Evolutionary conservation across 2,797 vertebrate genomes (phyloP), one percentile per base, ranked within the genome.

Genomic region (Moxostoma hubbsi): DNA sequence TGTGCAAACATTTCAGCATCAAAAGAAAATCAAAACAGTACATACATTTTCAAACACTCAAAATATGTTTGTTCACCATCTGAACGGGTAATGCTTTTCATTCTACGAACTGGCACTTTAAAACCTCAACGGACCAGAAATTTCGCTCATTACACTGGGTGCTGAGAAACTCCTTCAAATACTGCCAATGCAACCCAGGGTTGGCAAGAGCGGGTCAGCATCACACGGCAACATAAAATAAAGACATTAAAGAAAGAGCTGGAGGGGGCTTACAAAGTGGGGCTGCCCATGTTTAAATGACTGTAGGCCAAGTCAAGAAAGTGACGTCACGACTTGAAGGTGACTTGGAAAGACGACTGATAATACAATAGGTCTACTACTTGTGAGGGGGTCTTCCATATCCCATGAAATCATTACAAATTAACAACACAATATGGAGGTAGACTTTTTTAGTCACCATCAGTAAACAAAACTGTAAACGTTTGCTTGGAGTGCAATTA

Each of bases 1-100:
- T 96, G 96, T 98, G 97, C 97, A 98, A 98, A 98, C 95, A 96
- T 94, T 93, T 94, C 90, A 94, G 93, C 86, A 82, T 93, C 85
- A 89, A 93, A 94, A 90, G 88, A 92, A 94, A 88, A 93, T 53
- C 91, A 70, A 88, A 93, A 90, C 66, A 91, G 89, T 93, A 94
- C 91, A 92, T 90, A 93, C 89, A 89, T 54, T 64, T 24, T 85
- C 81, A 85, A 80, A 86, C 79, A 69, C 70, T 89, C 90, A 90
- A 91, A 92, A 90, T 92, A 90, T 85, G 62, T 82, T 93, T 65
- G 81, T 94, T 93, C 81, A 89, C 90, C 88, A 86, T 88, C 86
- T 90, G 93, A 82, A 82, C 81, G 70, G 83, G 73, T 85, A 74
- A 80, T 77, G 84, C 75, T 70, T 68, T 73, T 61, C 15, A 45